Base-by-base conservation (phyloP, 2,113 vertebrate genomes). In the Cyprinodon variegatus region DNA sequence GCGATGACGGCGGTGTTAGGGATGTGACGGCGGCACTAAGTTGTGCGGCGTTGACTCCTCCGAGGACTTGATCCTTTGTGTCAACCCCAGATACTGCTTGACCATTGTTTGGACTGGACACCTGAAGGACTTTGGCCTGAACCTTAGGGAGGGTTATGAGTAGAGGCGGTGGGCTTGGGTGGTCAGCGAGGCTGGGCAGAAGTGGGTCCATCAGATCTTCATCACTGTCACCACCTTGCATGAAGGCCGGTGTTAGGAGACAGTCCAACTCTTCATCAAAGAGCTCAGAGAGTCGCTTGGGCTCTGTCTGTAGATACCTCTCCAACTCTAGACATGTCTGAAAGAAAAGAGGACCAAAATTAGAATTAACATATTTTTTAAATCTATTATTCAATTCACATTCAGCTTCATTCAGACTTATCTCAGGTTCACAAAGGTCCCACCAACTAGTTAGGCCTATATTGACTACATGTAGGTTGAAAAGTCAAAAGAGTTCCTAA, bases 301-400 rank as follows among this genome's bases (percentile, higher is more conserved):
- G 98, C 61, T 99, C 98, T 0, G 97, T 99, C 93, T 98, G 97
- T 70, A 99, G 96, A 87, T 99, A 99, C 68, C 98, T 94, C 92
- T 99, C 98, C 94, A 99, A 86, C 86, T 99, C 97, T 85, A 99
- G 94, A 90, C 97, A 98, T 60, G 98, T 99, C 98, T 99, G 94
- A 70, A 93, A 82, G 81, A 79, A 22, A 87, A 68, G 15, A 13
- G 87, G 20, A 81, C 2, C 22, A 10, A 20, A 53, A 75, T 88
- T 40, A 89, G 61, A 86, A 68, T 40, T 3, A n/a, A 22, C 22
- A 50, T 14, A 17, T 22, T 10, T 65, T 11, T 13, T 57, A n/a
- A 15, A 9, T 14, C 7, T 20, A 2, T 36, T 65, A 1, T 45
- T 22, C n/a, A n/a, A 37, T 61, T 61, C n/a, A 20, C 17, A 57